Percentiles rank a stretch among this genome's conserved stretches.
Conservation (phyloP, 2,797 vertebrate genomes). For the Oreochromis mossambicus region DNA sequence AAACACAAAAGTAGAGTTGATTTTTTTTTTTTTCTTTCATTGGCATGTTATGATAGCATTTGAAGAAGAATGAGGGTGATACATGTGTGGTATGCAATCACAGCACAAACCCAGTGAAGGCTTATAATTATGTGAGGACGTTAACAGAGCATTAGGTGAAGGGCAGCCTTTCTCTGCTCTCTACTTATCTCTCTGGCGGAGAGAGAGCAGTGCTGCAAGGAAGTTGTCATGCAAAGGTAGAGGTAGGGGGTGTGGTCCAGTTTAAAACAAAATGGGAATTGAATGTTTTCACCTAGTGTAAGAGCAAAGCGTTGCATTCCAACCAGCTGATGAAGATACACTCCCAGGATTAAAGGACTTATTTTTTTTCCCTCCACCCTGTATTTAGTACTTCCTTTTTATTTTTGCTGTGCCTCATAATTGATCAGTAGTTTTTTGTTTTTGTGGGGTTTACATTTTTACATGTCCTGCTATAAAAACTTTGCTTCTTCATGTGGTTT, state of each 20-base stretch:
- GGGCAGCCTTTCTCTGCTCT: not conserved
- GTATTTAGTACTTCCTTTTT: not conserved
- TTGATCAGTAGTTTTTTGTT: not conserved
- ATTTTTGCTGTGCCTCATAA: not conserved
- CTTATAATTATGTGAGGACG: not conserved
- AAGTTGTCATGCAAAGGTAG: not conserved
- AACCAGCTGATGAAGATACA: not conserved
- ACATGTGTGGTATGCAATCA: not conserved
- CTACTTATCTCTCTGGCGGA: not conserved
- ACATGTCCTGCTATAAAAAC: not conserved
- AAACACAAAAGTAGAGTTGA: not conserved
- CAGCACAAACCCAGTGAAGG: not conserved
- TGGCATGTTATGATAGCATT: not conserved
- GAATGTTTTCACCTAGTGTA: not conserved
- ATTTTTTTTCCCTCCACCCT: not conserved
- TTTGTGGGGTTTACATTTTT: not conserved
- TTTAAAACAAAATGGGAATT: not conserved
- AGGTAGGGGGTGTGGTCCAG: not conserved
- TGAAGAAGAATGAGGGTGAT: not conserved
- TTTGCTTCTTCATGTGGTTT: not conserved
- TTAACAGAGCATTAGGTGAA: not conserved
- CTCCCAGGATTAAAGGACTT: not conserved
- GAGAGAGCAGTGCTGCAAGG: not conserved
- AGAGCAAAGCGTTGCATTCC: not conserved
- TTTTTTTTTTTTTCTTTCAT: not conserved